Percentiles rank a stretch among this genome's conserved stretches.
Evolutionary conservation across 2,797 vertebrate species (phyloP).

Genomic region (Peromyscus nudipes): DNA sequence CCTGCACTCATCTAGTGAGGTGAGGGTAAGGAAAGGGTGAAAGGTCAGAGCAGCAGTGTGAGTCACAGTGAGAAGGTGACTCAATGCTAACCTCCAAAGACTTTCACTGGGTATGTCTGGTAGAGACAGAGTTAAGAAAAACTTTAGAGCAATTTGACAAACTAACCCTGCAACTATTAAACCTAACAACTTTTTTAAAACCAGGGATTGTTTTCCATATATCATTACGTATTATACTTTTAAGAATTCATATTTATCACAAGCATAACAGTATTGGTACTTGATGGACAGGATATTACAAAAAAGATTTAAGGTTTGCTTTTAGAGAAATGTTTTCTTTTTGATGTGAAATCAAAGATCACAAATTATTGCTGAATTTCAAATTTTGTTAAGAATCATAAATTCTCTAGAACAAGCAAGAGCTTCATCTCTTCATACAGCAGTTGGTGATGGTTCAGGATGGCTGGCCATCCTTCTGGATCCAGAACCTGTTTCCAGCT

Average conservation of each 20-base stretch:
- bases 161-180: slow-evolving; percentile 37
- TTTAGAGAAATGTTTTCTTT: slow-evolving; percentile 30
- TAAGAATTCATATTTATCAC: slow-evolving; percentile 46
- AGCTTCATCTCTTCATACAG: neutral
- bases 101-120: neutral
- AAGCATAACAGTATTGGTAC: slow-evolving; percentile 13
- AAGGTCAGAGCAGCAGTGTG: neutral
- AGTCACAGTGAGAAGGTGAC: neutral
- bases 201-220: neutral
- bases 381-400: slow-evolving; percentile 23
- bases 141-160: slow-evolving; percentile 4
- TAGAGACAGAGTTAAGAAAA: slow-evolving; percentile 5
- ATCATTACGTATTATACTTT: slow-evolving; percentile 56
- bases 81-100: neutral
- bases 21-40: neutral
- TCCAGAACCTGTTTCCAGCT: neutral
- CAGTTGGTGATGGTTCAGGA: neutral
- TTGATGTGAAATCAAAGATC: slow-evolving; percentile 18
- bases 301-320: neutral
- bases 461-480: neutral
- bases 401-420: neutral
- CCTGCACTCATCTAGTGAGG: neutral
- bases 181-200: slow-evolving; percentile 32
- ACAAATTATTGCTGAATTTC: slow-evolving; percentile 26
- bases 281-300: slow-evolving; percentile 26